Evolutionary conservation across 2,113 vertebrate species (phyloP).

Genomic region (Actenoides hombroni): DNA sequence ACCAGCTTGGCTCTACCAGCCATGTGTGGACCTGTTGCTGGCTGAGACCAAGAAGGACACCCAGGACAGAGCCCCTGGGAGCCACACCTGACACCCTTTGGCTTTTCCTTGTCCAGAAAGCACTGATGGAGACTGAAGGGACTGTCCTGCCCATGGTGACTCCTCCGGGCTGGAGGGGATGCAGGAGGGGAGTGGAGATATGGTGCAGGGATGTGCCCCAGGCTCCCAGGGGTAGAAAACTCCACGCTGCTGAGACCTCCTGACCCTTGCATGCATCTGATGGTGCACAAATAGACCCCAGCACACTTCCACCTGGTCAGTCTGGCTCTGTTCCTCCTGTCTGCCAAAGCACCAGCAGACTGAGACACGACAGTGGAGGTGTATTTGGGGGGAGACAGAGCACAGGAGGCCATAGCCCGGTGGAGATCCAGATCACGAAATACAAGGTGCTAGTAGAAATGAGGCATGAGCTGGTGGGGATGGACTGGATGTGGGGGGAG

Average conservation of each 20-base stretch:
- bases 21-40: rapidly evolving
- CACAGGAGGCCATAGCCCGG: not conserved
- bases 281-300: not conserved
- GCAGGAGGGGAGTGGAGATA: not conserved
- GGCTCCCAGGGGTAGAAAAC: not conserved
- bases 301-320: not conserved
- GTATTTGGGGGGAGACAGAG: not conserved
- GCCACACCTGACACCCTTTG: not conserved
- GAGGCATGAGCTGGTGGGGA: not conserved
- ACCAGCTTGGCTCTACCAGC: not conserved
- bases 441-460: not conserved
- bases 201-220: not conserved
- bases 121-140: not conserved
- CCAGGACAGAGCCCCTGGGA: not conserved
- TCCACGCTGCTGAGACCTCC: not conserved
- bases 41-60: not conserved
- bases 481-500: not conserved
- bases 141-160: not conserved
- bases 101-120: not conserved
- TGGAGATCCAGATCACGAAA: not conserved
- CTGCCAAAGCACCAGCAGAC: not conserved
- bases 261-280: not conserved
- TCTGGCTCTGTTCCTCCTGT: not conserved
- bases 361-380: not conserved
- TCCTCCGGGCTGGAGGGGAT: not conserved